Evolutionary conservation across 2,888 invertebrate genomes (phyloP).

Genomic region (Philereme vetulata): DNA sequence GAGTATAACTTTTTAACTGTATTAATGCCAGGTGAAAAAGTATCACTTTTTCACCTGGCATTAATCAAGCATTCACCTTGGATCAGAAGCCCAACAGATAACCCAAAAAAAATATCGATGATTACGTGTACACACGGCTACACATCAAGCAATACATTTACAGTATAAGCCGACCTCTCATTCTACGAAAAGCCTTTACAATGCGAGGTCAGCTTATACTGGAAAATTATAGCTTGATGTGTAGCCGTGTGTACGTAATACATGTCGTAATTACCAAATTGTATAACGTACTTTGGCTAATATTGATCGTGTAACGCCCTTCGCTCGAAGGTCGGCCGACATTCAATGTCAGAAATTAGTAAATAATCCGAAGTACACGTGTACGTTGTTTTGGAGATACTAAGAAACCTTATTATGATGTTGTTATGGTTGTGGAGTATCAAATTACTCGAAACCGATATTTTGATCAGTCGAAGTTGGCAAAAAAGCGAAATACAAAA

Average conservation of each 20-base stretch:
- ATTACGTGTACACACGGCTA: too few relatives aligned
- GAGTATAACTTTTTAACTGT: too few relatives aligned
- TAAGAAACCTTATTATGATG: constrained; percentile 22
- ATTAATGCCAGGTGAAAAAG: too few relatives aligned
- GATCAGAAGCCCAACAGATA: constrained; percentile 5
- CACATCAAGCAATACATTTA: too few relatives aligned
- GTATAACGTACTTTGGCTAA: constrained; percentile 32
- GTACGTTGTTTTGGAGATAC: constrained; percentile 1
- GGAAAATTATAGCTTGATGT: too few relatives aligned
- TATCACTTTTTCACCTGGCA: too few relatives aligned
- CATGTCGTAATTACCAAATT: constrained; percentile 8
- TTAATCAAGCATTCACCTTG: constrained; percentile 6
- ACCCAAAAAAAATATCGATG: not conserved
- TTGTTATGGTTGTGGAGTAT: constrained; percentile 10
- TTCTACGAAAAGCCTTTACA: too few relatives aligned
- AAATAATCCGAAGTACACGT: constrained; percentile 24
- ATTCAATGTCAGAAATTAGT: constrained; percentile 34
- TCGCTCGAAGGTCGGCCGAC: constrained; percentile 24
- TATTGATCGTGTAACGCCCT: constrained; percentile 28
- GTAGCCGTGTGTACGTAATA: too few relatives aligned
- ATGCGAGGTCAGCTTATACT: too few relatives aligned
- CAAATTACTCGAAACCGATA: not conserved
- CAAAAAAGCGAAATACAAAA: not conserved
- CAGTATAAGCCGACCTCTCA: too few relatives aligned
- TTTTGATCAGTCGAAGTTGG: constrained; percentile 1